phyloP scores from a whole-genome alignment of 1,140 invertebrate genomes.

The Nasonia giraulti region DNA sequence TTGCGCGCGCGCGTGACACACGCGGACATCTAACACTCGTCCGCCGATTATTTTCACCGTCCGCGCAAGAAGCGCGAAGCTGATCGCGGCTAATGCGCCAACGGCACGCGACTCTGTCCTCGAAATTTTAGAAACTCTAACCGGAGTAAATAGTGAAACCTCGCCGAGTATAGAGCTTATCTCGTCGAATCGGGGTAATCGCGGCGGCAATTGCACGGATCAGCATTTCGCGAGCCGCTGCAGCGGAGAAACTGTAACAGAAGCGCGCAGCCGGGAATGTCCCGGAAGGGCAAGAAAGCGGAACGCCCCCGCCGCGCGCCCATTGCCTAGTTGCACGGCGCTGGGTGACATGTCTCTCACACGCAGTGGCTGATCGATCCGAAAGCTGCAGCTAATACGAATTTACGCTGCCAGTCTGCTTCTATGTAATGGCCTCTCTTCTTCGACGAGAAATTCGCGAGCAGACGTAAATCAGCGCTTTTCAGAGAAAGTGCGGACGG shows the following conservation, averaged over 20 bases:
- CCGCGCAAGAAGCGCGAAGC: no score
- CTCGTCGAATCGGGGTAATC: not conserved
- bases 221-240: not conserved
- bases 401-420: not conserved
- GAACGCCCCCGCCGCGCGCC: slow-evolving; percentile 54
- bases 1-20: slow-evolving; percentile 24
- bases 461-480: no score
- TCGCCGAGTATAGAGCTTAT: not conserved
- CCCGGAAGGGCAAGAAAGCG: slow-evolving; percentile 68
- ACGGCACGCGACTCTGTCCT: no score
- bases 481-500: no score
- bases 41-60: slow-evolving; percentile 39
- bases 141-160: no score
- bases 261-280: slow-evolving; percentile 48
- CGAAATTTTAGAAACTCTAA: no score
- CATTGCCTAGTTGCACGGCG: no score
- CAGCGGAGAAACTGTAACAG: slow-evolving; percentile 22
- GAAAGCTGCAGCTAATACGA: not conserved
- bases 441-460: no score
- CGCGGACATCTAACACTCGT: not conserved
- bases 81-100: no score
- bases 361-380: no score
- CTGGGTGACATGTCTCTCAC: no score
- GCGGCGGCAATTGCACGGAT: not conserved
- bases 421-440: no score